Base-by-base conservation (phyloP, 2,888 invertebrate species). In the Hemicrepidius hirtus region DNA sequence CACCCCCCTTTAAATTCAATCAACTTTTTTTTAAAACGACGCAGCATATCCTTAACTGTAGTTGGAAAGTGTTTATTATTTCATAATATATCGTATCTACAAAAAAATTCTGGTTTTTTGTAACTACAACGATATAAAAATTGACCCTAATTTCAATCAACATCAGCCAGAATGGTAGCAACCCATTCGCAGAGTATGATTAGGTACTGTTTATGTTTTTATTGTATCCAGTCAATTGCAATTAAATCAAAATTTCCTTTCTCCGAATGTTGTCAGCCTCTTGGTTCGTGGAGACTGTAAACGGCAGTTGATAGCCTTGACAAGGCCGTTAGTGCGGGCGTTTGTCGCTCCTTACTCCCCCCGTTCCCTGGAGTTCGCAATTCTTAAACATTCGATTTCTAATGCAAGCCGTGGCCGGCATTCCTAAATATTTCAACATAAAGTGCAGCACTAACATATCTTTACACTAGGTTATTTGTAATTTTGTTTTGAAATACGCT, bases 261-360 rank as follows among this genome's bases (percentile, higher is more conserved):
- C 68, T 73, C 73, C 73, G 46, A 73, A 73, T 70, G 67, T 69
- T 70, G 70, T 69, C 68, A 69, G 73, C 32, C 65, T 59, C 69
- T 68, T 59, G 60, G 40, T 60, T 60, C 55, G 70, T 65, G 57
- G 57, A 64, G 57, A 64, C 68, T 60, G 68, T 63, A 72, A 73
- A 73, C 73, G 80, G 79, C 78, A 81, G 81, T 81, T 80, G 82
- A 80, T 83, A 81, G 81, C 84, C 84, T 84, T 84, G 83, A 82
- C 83, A 84, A 83, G 84, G 83, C 81, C 82, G 82, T 80, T 80
- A 76, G 82, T 81, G 82, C 81, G 83, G 83, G 82, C 82, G 82
- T 77, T 78, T 74, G 71, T 73, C 68, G 67, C 73, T 76, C 71
- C 75, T 75, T 75, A 71, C 74, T 64, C 65, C 75, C 65, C 75